phyloP scores from a whole-genome alignment of 2,113 vertebrate genomes.

The Peromyscus californicus region DNA sequence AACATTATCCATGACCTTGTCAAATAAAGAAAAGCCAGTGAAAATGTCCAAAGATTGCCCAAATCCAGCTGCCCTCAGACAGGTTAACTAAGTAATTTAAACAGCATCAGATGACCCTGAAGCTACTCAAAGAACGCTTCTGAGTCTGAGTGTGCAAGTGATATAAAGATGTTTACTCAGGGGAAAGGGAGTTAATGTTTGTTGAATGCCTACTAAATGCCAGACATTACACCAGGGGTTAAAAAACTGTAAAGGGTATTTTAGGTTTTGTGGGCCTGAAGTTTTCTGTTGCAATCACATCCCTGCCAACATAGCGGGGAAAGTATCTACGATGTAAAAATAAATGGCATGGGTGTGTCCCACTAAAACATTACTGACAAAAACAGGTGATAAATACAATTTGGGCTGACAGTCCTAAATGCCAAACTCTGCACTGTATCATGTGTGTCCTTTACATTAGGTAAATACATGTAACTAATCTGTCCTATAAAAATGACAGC shows the following conservation, averaged over 20 bases:
- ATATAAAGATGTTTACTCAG: slow-evolving; percentile 72
- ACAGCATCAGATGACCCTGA: slow-evolving; percentile 74
- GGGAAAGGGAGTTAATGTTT: slow-evolving; percentile 71
- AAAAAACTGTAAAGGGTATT: slow-evolving; percentile 63
- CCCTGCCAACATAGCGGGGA: neutral
- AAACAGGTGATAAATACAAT: slow-evolving; percentile 13
- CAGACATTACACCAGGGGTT: slow-evolving; percentile 58
- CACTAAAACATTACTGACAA: slow-evolving; percentile 52
- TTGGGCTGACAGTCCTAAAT: neutral
- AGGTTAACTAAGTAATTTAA: slow-evolving; percentile 76
- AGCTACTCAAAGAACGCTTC: slow-evolving; percentile 69
- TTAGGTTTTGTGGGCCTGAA: slow-evolving; percentile 20
- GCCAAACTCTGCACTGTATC: neutral
- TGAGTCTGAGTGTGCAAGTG: slow-evolving; percentile 58
- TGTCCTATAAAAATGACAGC: neutral
- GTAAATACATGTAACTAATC: slow-evolving; percentile 29
- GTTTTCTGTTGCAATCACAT: slow-evolving; percentile 25
- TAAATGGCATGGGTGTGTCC: neutral
- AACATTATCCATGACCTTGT: slow-evolving; percentile 79
- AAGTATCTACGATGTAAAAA: slow-evolving; percentile 15
- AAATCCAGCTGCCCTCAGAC: slow-evolving; percentile 64
- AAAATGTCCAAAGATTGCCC: slow-evolving; percentile 71
- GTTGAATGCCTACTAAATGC: slow-evolving; percentile 73
- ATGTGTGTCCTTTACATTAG: slow-evolving; percentile 1
- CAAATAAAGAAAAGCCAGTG: slow-evolving; percentile 74